phyloP scores from a whole-genome alignment of 1,140 invertebrate species.

The Heliconius nattereri region DNA sequence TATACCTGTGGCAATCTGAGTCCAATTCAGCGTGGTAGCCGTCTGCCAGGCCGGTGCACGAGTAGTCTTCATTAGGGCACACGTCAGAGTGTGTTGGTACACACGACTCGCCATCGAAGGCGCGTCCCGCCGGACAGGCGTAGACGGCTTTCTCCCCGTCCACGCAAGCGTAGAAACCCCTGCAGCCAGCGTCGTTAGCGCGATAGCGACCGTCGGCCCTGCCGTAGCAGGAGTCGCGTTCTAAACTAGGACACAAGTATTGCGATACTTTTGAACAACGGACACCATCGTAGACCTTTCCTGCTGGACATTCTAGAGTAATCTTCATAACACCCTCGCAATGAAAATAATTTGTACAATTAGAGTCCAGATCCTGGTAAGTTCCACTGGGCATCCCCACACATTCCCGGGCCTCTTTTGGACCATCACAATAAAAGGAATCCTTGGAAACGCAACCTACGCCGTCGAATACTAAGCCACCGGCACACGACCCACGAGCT shows the following conservation, averaged over 20 bases:
- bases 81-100: conserved; percentile 67
- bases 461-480: conserved; percentile 70
- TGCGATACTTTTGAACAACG: conserved; percentile 61
- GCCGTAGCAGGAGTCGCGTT: conserved; percentile 77
- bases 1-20: conserved; percentile 80
- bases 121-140: conserved; percentile 76
- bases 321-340: conserved; percentile 73
- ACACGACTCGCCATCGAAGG: conserved; percentile 82
- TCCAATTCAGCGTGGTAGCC: conserved; percentile 82
- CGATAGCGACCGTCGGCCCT: conserved; percentile 82
- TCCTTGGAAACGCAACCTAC: conserved; percentile 54
- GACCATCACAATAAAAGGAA: conserved; percentile 69
- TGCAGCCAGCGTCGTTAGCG: conserved; percentile 81
- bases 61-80: conserved; percentile 76
- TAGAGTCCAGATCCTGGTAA: conserved; percentile 76
- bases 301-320: conserved; percentile 67
- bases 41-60: conserved; percentile 77
- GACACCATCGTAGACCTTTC: conserved; percentile 79
- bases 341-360: conserved; percentile 80
- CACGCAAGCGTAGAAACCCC: conserved; percentile 82
- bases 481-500: conserved; percentile 59
- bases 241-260: conserved; percentile 76
- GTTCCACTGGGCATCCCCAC: conserved; percentile 73
- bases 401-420: conserved; percentile 70
- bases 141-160: conserved; percentile 81